Evolutionary conservation across 2,113 vertebrate genomes (phyloP).

Genomic region (Rhinolophus ferrumequinum): DNA sequence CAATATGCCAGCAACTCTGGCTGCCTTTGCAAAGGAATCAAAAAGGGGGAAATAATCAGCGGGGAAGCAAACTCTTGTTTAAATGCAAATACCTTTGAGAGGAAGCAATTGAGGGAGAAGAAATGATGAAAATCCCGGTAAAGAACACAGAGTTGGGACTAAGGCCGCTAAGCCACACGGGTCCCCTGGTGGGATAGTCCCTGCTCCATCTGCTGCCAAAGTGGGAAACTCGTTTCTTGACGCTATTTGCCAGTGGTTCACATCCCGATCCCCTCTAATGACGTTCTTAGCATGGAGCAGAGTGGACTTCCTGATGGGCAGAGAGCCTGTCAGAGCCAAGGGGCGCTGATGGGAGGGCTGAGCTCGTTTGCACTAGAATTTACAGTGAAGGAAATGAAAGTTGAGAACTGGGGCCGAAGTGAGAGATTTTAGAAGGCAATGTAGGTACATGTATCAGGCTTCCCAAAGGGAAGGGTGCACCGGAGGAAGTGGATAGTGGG

Average conservation of each 20-base stretch:
- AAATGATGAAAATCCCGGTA: slow-evolving; percentile 54
- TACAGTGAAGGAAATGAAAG: slow-evolving; percentile 53
- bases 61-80: slow-evolving; percentile 70
- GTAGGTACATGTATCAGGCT: not conserved
- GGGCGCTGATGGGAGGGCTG: not conserved
- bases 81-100: slow-evolving; percentile 77
- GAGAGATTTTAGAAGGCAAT: not conserved
- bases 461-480: not conserved
- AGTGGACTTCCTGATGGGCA: not conserved
- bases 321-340: not conserved
- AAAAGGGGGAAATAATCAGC: slow-evolving; percentile 40
- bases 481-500: not conserved
- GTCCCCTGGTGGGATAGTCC: not conserved
- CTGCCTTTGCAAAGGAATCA: slow-evolving; percentile 57
- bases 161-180: not conserved
- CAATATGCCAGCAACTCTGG: not conserved
- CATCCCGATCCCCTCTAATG: not conserved
- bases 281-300: slow-evolving; percentile 15
- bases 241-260: not conserved
- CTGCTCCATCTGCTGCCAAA: slow-evolving; percentile 51
- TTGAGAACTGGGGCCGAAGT: not conserved
- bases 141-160: not conserved
- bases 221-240: not conserved
- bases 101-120: slow-evolving; percentile 63
- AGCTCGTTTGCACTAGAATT: slow-evolving; percentile 57